A percentile compares a stretch with the other conserved stretches of the same genome.
phyloP scores from a whole-genome alignment of 2,888 invertebrate genomes.

The Harpalus rubripes region DNA sequence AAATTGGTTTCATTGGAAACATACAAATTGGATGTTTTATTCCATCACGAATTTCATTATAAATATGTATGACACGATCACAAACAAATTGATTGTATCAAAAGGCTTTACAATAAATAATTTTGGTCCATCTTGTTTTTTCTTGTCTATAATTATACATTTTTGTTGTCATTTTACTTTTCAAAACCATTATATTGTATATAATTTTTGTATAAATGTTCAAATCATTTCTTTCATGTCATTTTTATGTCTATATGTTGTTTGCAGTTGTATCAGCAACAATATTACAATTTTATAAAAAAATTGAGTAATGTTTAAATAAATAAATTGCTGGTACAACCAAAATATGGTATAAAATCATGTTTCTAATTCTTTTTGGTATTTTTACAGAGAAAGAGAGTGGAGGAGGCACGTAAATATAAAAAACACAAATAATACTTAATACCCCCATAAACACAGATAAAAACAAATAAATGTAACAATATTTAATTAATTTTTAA shows the following conservation, averaged over 20 bases:
- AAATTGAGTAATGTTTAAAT: not conserved
- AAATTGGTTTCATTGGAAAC: too few relatives aligned
- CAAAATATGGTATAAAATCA: not conserved
- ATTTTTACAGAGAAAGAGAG: conserved; percentile 87
- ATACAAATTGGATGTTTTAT: too few relatives aligned
- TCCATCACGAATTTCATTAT: too few relatives aligned
- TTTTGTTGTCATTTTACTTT: not conserved
- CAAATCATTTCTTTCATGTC: conserved; percentile 13
- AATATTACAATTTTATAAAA: not conserved
- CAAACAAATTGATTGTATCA: too few relatives aligned
- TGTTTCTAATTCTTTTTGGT: conserved; percentile 76
- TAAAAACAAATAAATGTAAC: not conserved
- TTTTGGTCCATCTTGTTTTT: conserved; percentile 32
- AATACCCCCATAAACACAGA: conserved; percentile 9
- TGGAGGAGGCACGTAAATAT: conserved; percentile 87
- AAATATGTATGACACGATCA: too few relatives aligned
- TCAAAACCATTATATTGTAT: not conserved
- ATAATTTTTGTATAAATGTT: conserved; percentile 39
- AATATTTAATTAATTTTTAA: not conserved
- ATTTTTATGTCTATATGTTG: conserved; percentile 37
- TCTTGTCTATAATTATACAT: not conserved
- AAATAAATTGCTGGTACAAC: conserved; percentile 1
- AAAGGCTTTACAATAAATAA: conserved; percentile 1
- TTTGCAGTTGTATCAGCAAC: conserved; percentile 37
- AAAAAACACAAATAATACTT: conserved; percentile 67